Evolutionary conservation across 2,888 invertebrate genomes (phyloP), one percentile per base, ranked within the genome.

Genomic region (Ophraella communa): DNA sequence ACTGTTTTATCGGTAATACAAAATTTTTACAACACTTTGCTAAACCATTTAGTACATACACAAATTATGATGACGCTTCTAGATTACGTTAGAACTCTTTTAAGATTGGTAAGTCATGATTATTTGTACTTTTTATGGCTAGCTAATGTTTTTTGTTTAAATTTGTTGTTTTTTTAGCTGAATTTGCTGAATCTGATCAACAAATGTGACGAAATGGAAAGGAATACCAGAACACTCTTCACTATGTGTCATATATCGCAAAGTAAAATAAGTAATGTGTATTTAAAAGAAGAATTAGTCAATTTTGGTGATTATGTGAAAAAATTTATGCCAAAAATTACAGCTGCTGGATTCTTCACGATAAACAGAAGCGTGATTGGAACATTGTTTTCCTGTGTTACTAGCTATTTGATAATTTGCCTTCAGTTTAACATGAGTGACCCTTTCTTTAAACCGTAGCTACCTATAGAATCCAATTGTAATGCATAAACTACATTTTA

Each of bases 371-470:
- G 44, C 5, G 5, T 61, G 1, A 27, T 65, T n/a, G 53, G 52
- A 14, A 23, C 52, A 7, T 35, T 65, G 27, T 61, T 65, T 23
- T 61, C 65, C 5, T 52, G 45, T 39, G 30, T 35, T 18, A 51
- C 57, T 2, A 57, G 57, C 11, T 65, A 65, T 44, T 53, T 65
- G 35, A 52, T 65, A 47, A 52, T 65, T 21, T 61, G 65, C 14
- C 35, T 61, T n/a, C 65, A 65, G 14, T 61, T 65, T 24, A 51
- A 52, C 20, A 20, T 59, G 44, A 59, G 51, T 42, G 45, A 45
- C 11, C 4, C 11, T 11, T 30, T 11, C 11, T 11, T 3, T 10
- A 30, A 30, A 10, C 4, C n/a, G n/a, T 27, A 27, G 27, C 8
- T n/a, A n/a, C n/a, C n/a, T n/a, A n/a, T n/a, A n/a, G n/a, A n/a